Percentiles rank a stretch among this genome's conserved stretches.
Evolutionary conservation across 1,140 invertebrate species (phyloP).

Genomic region (Oscheius sp.): DNA sequence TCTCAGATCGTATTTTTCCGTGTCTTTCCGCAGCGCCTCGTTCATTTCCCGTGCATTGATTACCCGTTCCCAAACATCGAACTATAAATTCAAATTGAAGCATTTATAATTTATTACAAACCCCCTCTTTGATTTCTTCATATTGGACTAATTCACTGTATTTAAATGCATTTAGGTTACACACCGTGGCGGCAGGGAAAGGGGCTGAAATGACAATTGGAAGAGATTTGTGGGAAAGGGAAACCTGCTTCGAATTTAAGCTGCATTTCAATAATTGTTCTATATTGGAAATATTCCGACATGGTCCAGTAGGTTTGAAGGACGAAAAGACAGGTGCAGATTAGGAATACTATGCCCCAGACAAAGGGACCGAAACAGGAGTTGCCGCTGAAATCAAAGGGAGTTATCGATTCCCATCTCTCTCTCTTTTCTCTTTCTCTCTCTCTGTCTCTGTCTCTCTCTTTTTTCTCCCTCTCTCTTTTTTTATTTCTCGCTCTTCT

Average conservation of each 20-base stretch:
- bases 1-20: constrained; percentile 1
- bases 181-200: constrained; percentile 60
- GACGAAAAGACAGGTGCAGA: constrained; percentile 49
- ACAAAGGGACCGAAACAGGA: constrained; percentile 39
- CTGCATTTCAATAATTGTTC: constrained; percentile 61
- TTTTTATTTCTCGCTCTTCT: not conserved
- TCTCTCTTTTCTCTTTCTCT: not conserved
- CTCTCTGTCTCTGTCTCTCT: not conserved
- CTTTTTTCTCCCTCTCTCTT: constrained; percentile 10
- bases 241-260: constrained; percentile 59
- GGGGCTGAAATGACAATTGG: constrained; percentile 47
- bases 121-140: constrained; percentile 57
- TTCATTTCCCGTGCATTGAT: constrained; percentile 47
- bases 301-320: constrained; percentile 59
- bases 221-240: not conserved
- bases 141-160: constrained; percentile 53
- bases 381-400: not conserved
- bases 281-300: constrained; percentile 56
- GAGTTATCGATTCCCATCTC: not conserved
- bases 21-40: not conserved
- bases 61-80: constrained; percentile 52
- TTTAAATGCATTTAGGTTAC: constrained; percentile 60
- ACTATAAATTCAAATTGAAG: constrained; percentile 42
- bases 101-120: constrained; percentile 36
- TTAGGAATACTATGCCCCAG: constrained; percentile 49